Conservation (phyloP, 2,888 invertebrate genomes). For the Rhaphigaster nebulosa region DNA sequence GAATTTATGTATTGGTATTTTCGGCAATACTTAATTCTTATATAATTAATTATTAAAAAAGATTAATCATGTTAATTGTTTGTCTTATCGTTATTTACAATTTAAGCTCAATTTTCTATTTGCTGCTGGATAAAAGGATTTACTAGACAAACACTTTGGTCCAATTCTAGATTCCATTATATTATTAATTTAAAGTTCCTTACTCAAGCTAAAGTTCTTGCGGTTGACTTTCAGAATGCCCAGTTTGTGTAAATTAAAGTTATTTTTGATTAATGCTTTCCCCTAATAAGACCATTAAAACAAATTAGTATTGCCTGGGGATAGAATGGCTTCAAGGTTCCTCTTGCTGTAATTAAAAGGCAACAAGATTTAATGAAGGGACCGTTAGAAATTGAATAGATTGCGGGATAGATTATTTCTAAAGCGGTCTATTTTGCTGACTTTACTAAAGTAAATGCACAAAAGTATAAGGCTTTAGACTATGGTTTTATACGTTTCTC, state of each 20-base stretch:
- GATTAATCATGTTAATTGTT: too few species aligned
- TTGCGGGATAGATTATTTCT: not conserved
- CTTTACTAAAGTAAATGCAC: too few species aligned
- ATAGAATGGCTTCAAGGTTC: not conserved
- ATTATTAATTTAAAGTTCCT: not conserved
- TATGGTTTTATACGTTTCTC: too few species aligned
- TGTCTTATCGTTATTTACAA: too few species aligned
- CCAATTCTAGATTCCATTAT: not conserved
- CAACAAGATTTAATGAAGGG: not conserved
- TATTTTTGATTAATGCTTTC: not conserved
- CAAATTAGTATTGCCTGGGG: not conserved
- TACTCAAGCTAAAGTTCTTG: not conserved
- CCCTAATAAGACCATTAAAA: not conserved
- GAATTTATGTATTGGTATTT: too few species aligned
- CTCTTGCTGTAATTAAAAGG: not conserved
- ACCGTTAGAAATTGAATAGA: slow-evolving; percentile 20
- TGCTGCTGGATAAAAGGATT: too few species aligned
- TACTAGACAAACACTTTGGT: not conserved
- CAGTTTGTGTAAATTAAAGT: not conserved
- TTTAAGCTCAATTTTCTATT: too few species aligned
- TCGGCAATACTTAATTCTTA: too few species aligned
- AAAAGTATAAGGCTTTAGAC: too few species aligned
- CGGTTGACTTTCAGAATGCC: not conserved
- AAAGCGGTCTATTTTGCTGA: not conserved
- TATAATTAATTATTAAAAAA: too few species aligned